Evolutionary conservation across 1,140 invertebrate species (phyloP).

Genomic region (Psix sp.): DNA sequence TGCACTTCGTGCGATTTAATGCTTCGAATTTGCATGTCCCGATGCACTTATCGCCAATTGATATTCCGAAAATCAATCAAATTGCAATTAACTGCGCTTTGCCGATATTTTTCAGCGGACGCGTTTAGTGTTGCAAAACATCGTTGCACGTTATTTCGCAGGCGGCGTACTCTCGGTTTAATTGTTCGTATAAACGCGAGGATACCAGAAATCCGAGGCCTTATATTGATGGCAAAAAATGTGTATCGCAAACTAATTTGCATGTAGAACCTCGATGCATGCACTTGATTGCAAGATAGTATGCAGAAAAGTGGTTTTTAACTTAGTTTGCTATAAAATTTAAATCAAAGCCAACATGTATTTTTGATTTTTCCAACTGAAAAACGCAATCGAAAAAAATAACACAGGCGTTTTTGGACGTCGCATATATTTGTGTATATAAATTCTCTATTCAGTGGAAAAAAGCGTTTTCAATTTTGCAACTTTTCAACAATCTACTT

Average conservation of each 20-base stretch:
- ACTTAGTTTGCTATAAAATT: no score
- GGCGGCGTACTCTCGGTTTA: no score
- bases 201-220: neutral
- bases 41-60: conserved; percentile 33
- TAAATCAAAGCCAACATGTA: no score
- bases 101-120: conserved; percentile 7
- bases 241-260: neutral
- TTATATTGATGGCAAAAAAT: conserved; percentile 3
- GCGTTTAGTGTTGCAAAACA: neutral
- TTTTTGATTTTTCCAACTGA: no score
- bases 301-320: no score
- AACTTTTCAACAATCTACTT: no score
- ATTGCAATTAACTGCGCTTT: conserved; percentile 19
- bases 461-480: no score
- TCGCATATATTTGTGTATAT: no score
- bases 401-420: no score
- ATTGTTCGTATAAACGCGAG: conserved; percentile 4
- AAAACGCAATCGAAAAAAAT: no score
- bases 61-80: conserved; percentile 39
- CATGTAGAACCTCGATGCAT: neutral
- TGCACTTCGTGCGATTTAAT: conserved; percentile 38
- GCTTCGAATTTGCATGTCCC: conserved; percentile 23
- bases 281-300: no score
- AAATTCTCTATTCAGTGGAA: no score
- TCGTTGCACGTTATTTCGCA: neutral